A percentile compares a stretch with the other conserved stretches of the same genome.
phyloP scores from a whole-genome alignment of 37 sponge, comb jelly and placozoan genomes.

The Aphrocallistes beatrix region DNA sequence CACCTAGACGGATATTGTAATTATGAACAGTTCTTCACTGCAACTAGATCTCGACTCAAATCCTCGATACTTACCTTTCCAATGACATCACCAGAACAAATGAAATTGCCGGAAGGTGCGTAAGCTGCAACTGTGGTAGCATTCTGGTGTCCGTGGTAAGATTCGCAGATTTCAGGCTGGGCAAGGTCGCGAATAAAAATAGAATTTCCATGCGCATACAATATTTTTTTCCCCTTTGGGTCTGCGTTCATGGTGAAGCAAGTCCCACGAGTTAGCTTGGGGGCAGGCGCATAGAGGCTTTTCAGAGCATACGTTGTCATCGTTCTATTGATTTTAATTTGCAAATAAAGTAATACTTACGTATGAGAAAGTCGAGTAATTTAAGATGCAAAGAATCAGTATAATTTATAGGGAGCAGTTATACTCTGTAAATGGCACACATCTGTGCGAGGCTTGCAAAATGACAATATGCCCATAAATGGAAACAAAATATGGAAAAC shows the following conservation, averaged over 20 bases:
- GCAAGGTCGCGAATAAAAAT: slow-evolving; percentile 80
- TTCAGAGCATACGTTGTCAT: neutral
- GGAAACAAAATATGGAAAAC: too few species aligned
- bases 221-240: slow-evolving; percentile 87
- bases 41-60: neutral
- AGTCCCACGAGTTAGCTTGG: slow-evolving; percentile 32
- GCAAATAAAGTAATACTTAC: neutral
- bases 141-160: slow-evolving; percentile 74
- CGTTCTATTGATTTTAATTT: neutral
- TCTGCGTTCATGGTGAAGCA: slow-evolving; percentile 70
- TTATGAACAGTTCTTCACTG: neutral
- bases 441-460: too few species aligned
- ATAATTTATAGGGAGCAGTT: neutral
- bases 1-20: slow-evolving; percentile 71
- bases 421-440: too few species aligned
- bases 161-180: slow-evolving; percentile 68
- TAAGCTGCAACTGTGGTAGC: slow-evolving; percentile 80
- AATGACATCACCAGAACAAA: slow-evolving; percentile 80
- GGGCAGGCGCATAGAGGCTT: neutral
- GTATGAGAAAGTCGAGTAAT: neutral
- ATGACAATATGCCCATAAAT: too few species aligned
- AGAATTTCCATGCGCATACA: slow-evolving; percentile 74
- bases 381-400: neutral
- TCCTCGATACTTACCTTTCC: neutral
- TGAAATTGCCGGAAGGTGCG: slow-evolving; percentile 90